Conservation (phyloP, 2,888 invertebrate species). For the Sarcophaga subvicina region DNA sequence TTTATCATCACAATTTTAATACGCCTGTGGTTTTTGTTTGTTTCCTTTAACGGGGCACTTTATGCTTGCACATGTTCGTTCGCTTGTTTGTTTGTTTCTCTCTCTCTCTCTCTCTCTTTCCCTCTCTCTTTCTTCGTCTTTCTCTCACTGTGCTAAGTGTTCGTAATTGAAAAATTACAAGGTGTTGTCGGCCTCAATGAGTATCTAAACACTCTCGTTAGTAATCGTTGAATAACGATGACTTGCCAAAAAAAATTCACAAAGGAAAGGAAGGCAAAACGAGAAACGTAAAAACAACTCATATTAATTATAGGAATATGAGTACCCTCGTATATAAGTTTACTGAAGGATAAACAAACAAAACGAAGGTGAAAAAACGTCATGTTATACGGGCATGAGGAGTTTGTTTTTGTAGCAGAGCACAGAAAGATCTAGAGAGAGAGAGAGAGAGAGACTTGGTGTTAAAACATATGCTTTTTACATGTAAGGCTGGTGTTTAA, state of each 20-base stretch:
- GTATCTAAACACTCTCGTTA: conserved; percentile 67
- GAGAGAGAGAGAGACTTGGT: not conserved
- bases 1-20: not conserved
- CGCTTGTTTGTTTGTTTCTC: not conserved
- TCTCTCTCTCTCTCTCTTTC: not conserved
- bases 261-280: not conserved
- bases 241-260: conserved; percentile 66
- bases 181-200: conserved; percentile 67
- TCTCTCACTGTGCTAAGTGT: conserved; percentile 23
- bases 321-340: not conserved
- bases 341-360: conserved; percentile 37
- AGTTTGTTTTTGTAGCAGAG: too few relatives aligned
- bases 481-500: not conserved
- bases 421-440: not conserved
- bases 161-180: conserved; percentile 73
- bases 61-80: conserved; percentile 13
- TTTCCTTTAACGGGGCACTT: not conserved
- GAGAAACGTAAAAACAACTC: not conserved
- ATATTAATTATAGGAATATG: too few relatives aligned
- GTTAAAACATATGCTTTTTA: not conserved
- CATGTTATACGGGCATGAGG: too few relatives aligned
- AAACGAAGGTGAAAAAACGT: not conserved
- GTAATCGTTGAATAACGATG: conserved; percentile 65
- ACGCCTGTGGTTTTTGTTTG: not conserved
- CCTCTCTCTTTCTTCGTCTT: not conserved